Conservation (phyloP, 2,113 vertebrate species). For the Corvus hawaiiensis region DNA sequence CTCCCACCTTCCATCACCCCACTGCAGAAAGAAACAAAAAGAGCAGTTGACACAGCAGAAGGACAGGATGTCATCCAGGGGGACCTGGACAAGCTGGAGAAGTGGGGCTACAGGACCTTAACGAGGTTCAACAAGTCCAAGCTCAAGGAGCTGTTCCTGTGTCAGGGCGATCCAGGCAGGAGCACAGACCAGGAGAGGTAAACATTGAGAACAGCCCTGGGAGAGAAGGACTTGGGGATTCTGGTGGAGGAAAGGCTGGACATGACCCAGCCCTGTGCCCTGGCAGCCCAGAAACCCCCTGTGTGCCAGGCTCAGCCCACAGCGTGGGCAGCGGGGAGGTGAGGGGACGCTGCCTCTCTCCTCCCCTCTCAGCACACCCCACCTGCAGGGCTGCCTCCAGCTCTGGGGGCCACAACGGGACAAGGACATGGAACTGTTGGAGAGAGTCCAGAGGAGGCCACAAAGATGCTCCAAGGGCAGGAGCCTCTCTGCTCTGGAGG, state of each 20-base stretch:
- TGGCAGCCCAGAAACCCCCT: not conserved
- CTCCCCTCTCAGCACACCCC: not conserved
- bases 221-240: not conserved
- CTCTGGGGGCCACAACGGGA: not conserved
- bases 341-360: not conserved
- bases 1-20: not conserved
- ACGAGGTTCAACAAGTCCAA: not conserved
- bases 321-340: rapidly evolving
- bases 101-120: not conserved
- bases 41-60: not conserved
- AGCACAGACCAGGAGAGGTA: not conserved
- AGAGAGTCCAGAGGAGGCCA: not conserved
- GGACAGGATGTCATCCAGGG: not conserved
- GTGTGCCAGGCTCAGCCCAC: not conserved
- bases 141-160: not conserved
- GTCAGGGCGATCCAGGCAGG: rapidly evolving
- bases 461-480: not conserved
- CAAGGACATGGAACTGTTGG: not conserved
- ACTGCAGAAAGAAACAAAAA: not conserved
- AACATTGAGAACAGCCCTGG: not conserved
- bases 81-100: not conserved
- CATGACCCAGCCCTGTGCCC: not conserved
- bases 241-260: not conserved
- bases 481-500: not conserved
- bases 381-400: not conserved